Evolutionary conservation across 2,888 invertebrate genomes (phyloP).

Genomic region (Platycnemis pennipes): DNA sequence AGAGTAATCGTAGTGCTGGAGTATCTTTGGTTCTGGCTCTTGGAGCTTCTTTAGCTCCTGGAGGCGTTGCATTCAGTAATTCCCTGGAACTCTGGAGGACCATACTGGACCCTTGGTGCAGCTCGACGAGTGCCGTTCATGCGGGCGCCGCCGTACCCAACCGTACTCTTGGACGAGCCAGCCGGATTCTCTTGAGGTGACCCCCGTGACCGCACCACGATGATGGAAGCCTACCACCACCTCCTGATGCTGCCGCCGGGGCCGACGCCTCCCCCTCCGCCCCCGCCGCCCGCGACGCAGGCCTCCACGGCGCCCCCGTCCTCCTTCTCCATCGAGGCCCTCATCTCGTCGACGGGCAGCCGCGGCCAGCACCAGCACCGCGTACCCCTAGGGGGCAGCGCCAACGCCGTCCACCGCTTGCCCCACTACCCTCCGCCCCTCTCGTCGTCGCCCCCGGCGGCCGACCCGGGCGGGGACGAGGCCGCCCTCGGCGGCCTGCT

Average conservation of each 20-base stretch:
- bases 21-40: not conserved
- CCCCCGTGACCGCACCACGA: not conserved
- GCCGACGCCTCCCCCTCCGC: conserved; percentile 53
- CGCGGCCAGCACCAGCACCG: not conserved
- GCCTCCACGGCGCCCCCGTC: conserved; percentile 49
- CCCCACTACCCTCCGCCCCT: conserved; percentile 12
- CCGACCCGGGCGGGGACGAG: not conserved
- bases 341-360: conserved; percentile 20
- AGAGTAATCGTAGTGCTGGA: not conserved
- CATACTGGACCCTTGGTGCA: not conserved
- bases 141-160: not conserved
- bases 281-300: conserved; percentile 28
- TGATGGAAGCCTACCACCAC: conserved; percentile 66
- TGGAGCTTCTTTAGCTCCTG: not conserved
- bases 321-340: conserved; percentile 63
- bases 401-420: conserved; percentile 56
- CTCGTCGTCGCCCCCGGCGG: not conserved
- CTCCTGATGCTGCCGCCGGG: conserved; percentile 38
- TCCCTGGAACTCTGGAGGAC: not conserved
- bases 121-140: not conserved
- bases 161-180: too few relatives aligned
- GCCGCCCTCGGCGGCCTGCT: conserved; percentile 49
- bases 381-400: not conserved
- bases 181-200: not conserved
- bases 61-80: not conserved